A percentile compares a stretch with the other conserved stretches of the same genome.
phyloP scores from a whole-genome alignment of 1,140 invertebrate genomes.

The Drosophila kikkawai region DNA sequence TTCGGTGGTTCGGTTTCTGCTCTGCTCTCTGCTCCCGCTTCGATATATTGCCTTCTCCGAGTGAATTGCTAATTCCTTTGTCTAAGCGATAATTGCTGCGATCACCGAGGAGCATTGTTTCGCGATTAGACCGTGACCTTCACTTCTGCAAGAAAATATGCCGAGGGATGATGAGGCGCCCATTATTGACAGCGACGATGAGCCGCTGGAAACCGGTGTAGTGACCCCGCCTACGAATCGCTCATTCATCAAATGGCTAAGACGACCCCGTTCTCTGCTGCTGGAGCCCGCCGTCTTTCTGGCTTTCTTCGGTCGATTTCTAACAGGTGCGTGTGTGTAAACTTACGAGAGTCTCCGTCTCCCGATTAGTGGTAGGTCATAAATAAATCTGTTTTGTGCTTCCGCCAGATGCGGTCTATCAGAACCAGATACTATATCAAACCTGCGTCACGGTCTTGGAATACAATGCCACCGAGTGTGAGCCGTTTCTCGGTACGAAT shows the following conservation, averaged over 20 bases:
- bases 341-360: neutral
- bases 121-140: conserved; percentile 26
- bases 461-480: conserved; percentile 67
- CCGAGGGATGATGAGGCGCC: conserved; percentile 19
- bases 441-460: conserved; percentile 72
- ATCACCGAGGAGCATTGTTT: conserved; percentile 10
- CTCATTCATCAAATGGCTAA: conserved; percentile 1
- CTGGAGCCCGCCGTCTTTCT: conserved; percentile 79
- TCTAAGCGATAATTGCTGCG: conserved; percentile 33
- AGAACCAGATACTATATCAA: conserved; percentile 81
- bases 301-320: conserved; percentile 70
- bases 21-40: conserved; percentile 14
- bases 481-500: conserved; percentile 72
- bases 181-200: conserved; percentile 28
- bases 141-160: conserved; percentile 13
- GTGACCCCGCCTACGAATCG: conserved; percentile 1
- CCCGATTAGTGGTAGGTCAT: neutral
- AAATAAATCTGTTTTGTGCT: conserved; percentile 12
- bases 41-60: conserved; percentile 15
- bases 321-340: conserved; percentile 60
- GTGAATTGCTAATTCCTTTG: conserved; percentile 77
- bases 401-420: conserved; percentile 72
- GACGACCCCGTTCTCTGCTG: conserved; percentile 41
- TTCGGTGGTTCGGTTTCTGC: conserved; percentile 19
- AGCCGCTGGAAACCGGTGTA: conserved; percentile 8